phyloP scores from a whole-genome alignment of 2,888 invertebrate species.

The Boloria selene region DNA sequence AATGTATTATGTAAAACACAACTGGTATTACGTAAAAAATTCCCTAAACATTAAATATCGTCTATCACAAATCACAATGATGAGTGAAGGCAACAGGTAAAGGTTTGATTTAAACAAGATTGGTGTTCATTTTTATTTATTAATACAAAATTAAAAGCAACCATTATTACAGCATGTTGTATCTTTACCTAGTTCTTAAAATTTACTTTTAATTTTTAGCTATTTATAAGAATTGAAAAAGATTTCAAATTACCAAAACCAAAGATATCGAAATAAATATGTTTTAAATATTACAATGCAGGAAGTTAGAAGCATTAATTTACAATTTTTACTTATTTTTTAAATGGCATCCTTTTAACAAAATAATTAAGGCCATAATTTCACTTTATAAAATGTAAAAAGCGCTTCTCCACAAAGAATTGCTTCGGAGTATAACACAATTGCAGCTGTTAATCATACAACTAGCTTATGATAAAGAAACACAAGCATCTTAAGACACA shows the following conservation, averaged over 20 bases:
- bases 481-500: neutral
- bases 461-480: slow-evolving; percentile 1
- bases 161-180: slow-evolving; percentile 74
- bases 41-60: too few relatives aligned
- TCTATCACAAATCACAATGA: too few relatives aligned
- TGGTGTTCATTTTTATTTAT: slow-evolving; percentile 61
- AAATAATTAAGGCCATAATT: slow-evolving; percentile 33
- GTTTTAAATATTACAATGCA: slow-evolving; percentile 19
- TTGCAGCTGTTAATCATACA: neutral
- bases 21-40: too few relatives aligned
- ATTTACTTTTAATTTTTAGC: slow-evolving; percentile 35
- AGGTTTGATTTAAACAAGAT: slow-evolving; percentile 41
- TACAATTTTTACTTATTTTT: slow-evolving; percentile 14
- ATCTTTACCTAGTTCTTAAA: slow-evolving; percentile 54
- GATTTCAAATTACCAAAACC: slow-evolving; percentile 28
- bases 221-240: slow-evolving; percentile 24
- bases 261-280: slow-evolving; percentile 25
- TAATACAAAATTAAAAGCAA: slow-evolving; percentile 80
- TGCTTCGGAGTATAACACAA: neutral
- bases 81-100: too few relatives aligned
- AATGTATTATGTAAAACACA: too few relatives aligned
- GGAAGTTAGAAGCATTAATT: slow-evolving; percentile 9
- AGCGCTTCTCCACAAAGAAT: neutral
- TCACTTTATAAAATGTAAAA: slow-evolving; percentile 7
- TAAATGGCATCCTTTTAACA: slow-evolving; percentile 15